phyloP scores from a whole-genome alignment of 2,113 vertebrate species.

The Hemiprocne comata region DNA sequence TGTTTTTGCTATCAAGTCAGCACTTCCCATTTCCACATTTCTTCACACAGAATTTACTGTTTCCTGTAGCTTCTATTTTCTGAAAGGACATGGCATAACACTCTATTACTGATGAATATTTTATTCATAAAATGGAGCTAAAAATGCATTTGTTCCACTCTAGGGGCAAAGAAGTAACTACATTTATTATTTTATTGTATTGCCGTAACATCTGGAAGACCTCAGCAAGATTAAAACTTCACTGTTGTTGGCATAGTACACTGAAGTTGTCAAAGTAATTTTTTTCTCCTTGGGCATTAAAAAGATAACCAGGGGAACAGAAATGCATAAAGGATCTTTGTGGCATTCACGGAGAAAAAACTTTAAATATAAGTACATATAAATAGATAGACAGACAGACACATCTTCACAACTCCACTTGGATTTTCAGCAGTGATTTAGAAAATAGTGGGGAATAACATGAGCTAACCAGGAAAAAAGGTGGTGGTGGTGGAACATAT shows the following conservation, averaged over 20 bases:
- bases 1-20: not conserved
- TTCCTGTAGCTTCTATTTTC: conserved; percentile 18
- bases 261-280: not conserved
- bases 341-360: not conserved
- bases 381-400: not conserved
- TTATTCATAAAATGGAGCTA: conserved; percentile 52
- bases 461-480: not conserved
- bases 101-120: conserved; percentile 53
- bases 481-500: not conserved
- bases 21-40: not conserved
- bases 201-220: conserved; percentile 4
- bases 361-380: not conserved
- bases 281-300: not conserved
- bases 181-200: not conserved
- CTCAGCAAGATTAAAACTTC: not conserved
- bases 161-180: not conserved
- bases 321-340: not conserved
- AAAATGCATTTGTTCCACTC: conserved; percentile 23
- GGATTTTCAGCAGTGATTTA: conserved; percentile 33
- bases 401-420: not conserved
- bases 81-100: conserved; percentile 13
- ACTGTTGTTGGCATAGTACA: not conserved
- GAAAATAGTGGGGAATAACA: conserved; percentile 1
- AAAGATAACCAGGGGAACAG: not conserved
- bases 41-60: not conserved